These are phyloP conservation scores for Diprion similis DNA, from an alignment of 1,140 invertebrate species.

Conservation along the genomic window DNA sequence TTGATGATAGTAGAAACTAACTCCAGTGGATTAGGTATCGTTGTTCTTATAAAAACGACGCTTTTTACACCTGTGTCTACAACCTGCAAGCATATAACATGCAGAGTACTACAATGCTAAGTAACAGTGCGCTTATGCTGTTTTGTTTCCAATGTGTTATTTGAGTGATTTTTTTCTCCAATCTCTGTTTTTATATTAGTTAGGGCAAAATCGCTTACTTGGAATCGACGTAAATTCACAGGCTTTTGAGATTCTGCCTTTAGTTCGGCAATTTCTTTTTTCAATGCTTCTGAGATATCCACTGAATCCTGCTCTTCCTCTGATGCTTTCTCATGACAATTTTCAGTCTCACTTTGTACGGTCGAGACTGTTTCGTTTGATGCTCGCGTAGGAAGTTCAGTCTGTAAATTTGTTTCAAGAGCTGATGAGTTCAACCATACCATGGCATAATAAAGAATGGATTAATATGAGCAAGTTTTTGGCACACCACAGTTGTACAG, in stretches of 20 bases:
- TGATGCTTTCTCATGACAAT: conserved; percentile 35
- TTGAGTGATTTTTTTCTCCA: background rate
- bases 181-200: background rate
- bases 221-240: conserved; percentile 7
- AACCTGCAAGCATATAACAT: conserved; percentile 54
- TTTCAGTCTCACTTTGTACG: conserved; percentile 40
- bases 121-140: too few relatives aligned
- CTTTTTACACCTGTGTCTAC: conserved; percentile 82
- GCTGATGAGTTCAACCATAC: too few relatives aligned
- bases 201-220: background rate
- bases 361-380: conserved; percentile 18
- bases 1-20: conserved; percentile 75
- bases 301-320: conserved; percentile 63
- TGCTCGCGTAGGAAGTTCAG: background rate
- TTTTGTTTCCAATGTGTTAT: too few relatives aligned
- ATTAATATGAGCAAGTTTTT: too few relatives aligned
- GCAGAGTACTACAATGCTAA: conserved; percentile 10
- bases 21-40: conserved; percentile 74
- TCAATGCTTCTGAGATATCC: conserved; percentile 70
- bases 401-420: too few relatives aligned
- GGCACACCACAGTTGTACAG: too few relatives aligned
- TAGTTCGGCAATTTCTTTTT: conserved; percentile 70
- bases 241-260: conserved; percentile 62
- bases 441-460: too few relatives aligned
- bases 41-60: conserved; percentile 83